Evolutionary conservation across 1,140 invertebrate genomes (phyloP).

Genomic region (Idris sp.): DNA sequence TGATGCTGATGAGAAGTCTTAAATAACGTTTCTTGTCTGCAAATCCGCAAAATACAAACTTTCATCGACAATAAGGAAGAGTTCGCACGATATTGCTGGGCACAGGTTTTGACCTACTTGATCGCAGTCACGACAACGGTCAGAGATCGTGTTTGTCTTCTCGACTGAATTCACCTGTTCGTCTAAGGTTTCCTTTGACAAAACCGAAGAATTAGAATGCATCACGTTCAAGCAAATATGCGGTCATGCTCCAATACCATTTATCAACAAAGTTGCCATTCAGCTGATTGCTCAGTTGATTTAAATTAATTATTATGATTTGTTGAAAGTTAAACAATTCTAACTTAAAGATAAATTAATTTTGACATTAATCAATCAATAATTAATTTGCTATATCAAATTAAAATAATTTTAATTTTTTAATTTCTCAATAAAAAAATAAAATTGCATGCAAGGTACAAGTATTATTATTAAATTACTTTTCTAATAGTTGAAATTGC

Average conservation of each 20-base stretch:
- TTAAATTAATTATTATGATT: no score
- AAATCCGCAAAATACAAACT: conserved; percentile 54
- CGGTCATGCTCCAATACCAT: conserved; percentile 4
- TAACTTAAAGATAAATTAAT: no score
- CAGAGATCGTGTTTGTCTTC: conserved; percentile 59
- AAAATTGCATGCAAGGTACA: no score
- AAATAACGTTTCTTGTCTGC: conserved; percentile 54
- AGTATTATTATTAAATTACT: no score
- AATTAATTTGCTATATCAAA: no score
- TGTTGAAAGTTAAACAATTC: no score
- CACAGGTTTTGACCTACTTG: conserved; percentile 67
- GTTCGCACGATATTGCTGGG: conserved; percentile 57
- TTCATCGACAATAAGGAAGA: conserved; percentile 61
- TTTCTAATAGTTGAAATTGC: no score
- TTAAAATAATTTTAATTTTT: no score
- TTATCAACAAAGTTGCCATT: conserved; percentile 14
- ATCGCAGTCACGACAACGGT: conserved; percentile 59
- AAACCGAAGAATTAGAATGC: conserved; percentile 25
- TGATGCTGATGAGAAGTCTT: no score
- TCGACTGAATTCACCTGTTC: conserved; percentile 55
- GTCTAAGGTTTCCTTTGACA: conserved; percentile 17
- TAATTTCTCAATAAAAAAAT: no score
- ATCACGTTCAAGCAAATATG: conserved; percentile 11
- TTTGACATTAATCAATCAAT: no score
- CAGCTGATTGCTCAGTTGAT: no score